Evolutionary conservation across 2,113 vertebrate species (phyloP).

Genomic region (Sporophila hypoxantha): DNA sequence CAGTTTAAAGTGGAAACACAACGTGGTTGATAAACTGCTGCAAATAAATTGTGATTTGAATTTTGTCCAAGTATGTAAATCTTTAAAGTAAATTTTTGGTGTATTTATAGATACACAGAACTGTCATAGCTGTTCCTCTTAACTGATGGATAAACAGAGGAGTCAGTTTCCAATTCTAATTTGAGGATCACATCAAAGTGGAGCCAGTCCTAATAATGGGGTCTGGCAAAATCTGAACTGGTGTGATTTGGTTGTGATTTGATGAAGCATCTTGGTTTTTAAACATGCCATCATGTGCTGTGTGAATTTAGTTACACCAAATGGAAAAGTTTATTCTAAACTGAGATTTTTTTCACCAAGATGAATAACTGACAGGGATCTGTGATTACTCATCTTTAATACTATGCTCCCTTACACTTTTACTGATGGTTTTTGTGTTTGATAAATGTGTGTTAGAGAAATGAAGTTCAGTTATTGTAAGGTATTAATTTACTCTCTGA

Average conservation of each 20-base stretch:
- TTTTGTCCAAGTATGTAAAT: not conserved
- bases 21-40: not conserved
- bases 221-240: not conserved
- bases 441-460: not conserved
- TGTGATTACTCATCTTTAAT: not conserved
- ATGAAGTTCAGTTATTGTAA: not conserved
- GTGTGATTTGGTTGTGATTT: not conserved
- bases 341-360: not conserved
- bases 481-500: not conserved
- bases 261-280: not conserved
- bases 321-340: not conserved
- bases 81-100: not conserved
- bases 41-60: not conserved
- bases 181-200: not conserved
- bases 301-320: not conserved
- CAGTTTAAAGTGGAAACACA: not conserved
- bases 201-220: not conserved
- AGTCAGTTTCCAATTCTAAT: not conserved
- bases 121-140: not conserved
- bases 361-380: not conserved
- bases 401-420: not conserved
- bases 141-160: not conserved
- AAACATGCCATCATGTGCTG: not conserved
- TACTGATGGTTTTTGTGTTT: not conserved
- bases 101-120: not conserved